phyloP scores from a whole-genome alignment of 2,888 invertebrate genomes.

The Stenichneumon culpator region DNA sequence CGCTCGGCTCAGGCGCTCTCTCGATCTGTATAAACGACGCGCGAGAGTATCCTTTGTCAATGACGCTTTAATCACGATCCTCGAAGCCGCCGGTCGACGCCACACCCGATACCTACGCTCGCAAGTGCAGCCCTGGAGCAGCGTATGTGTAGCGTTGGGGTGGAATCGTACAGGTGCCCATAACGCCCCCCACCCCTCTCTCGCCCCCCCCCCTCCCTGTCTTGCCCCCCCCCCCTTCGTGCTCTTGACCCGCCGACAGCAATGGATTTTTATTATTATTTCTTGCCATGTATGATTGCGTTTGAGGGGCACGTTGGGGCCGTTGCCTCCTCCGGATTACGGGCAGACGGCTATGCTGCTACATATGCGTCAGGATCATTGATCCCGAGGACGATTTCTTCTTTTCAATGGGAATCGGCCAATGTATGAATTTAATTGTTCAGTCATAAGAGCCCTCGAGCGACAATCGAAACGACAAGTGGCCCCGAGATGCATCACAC shows the following conservation, averaged over 20 bases:
- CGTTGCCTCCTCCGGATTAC: slow-evolving; percentile 28
- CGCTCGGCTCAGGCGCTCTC: slow-evolving; percentile 15
- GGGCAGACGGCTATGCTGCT: slow-evolving; percentile 17
- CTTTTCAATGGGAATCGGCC: slow-evolving; percentile 45
- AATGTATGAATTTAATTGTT: slow-evolving; percentile 62
- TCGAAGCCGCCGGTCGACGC: slow-evolving; percentile 66
- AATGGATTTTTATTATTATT: slow-evolving; percentile 5
- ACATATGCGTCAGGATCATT: slow-evolving; percentile 35
- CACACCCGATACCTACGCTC: slow-evolving; percentile 64
- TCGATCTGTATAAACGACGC: slow-evolving; percentile 30
- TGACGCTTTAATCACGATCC: slow-evolving; percentile 75
- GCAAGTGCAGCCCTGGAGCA: slow-evolving; percentile 49
- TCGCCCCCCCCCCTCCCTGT: background rate
- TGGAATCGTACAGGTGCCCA: slow-evolving; percentile 71
- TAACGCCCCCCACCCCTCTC: slow-evolving; percentile 1
- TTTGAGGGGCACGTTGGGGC: slow-evolving; percentile 7
- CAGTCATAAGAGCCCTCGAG: slow-evolving; percentile 50
- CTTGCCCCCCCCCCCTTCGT: background rate
- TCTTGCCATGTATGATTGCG: slow-evolving; percentile 1
- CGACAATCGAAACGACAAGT: slow-evolving; percentile 54
- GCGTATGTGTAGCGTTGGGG: background rate
- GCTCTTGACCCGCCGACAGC: slow-evolving; percentile 40
- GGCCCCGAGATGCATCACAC: slow-evolving; percentile 47
- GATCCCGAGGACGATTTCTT: slow-evolving; percentile 55
- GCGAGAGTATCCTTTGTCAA: slow-evolving; percentile 71